These are phyloP conservation scores for Drosophila simulans DNA, from an alignment of 1,140 invertebrate species.

Conservation along the genomic window DNA sequence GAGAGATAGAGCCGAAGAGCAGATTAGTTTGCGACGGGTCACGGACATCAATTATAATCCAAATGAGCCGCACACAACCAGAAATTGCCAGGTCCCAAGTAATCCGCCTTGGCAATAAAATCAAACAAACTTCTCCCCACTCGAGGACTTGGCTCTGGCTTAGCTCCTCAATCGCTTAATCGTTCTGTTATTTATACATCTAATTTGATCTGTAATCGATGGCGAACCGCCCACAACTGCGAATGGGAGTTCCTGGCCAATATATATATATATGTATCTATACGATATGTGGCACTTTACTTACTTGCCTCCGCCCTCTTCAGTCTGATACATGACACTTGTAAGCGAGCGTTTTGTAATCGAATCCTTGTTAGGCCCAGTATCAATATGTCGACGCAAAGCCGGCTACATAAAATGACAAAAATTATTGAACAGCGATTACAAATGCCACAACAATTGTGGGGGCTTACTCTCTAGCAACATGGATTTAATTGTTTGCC, in stretches of 20 bases:
- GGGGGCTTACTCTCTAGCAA: constrained; percentile 51
- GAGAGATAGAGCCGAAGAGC: constrained; percentile 16
- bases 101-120: constrained; percentile 80
- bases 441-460: constrained; percentile 74
- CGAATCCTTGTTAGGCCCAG: constrained; percentile 39
- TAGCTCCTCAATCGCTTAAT: constrained; percentile 78
- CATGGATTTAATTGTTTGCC: constrained; percentile 55
- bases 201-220: constrained; percentile 79
- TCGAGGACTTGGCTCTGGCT: constrained; percentile 36
- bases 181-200: constrained; percentile 83
- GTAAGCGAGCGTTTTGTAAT: constrained; percentile 65
- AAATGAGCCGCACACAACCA: constrained; percentile 65
- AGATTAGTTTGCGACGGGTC: constrained; percentile 64
- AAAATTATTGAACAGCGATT: constrained; percentile 81
- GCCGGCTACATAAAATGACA: constrained; percentile 75
- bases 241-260: constrained; percentile 21
- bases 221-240: constrained; percentile 53
- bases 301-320: constrained; percentile 15
- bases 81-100: constrained; percentile 51
- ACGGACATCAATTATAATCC: constrained; percentile 79
- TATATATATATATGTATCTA: constrained; percentile 1
- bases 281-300: constrained; percentile 3
- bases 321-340: constrained; percentile 73
- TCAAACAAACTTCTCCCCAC: constrained; percentile 59
- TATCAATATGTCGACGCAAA: constrained; percentile 51